Evolutionary conservation across 2,888 invertebrate genomes (phyloP).

Genomic region (Andrena marginata): DNA sequence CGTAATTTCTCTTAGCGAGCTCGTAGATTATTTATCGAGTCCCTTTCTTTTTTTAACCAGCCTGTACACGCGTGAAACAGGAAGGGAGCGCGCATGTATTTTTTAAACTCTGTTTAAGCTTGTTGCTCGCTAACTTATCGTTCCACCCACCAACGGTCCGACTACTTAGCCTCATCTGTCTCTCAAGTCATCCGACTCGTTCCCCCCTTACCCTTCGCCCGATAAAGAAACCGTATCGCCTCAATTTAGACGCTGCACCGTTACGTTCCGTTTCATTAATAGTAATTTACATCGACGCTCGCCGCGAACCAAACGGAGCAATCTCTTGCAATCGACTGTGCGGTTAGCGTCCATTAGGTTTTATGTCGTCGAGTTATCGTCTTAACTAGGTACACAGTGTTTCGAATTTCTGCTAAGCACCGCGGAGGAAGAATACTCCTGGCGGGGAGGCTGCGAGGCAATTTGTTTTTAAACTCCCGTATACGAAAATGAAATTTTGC

Average conservation of each 20-base stretch:
- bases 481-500: no score
- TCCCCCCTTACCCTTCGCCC: slow-evolving; percentile 1
- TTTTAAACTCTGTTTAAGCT: slow-evolving; percentile 42
- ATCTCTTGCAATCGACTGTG: neutral
- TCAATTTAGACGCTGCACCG: slow-evolving; percentile 53
- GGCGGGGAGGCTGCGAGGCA: no score
- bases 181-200: neutral
- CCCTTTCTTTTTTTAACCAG: neutral
- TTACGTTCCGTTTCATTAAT: slow-evolving; percentile 55
- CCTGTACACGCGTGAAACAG: slow-evolving; percentile 1
- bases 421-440: no score
- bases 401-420: no score
- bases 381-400: no score
- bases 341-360: neutral
- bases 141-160: slow-evolving; percentile 47
- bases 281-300: slow-evolving; percentile 51
- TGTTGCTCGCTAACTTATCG: slow-evolving; percentile 58
- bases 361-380: neutral
- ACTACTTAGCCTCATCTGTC: slow-evolving; percentile 44
- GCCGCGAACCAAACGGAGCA: slow-evolving; percentile 19
- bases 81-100: neutral
- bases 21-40: slow-evolving; percentile 10
- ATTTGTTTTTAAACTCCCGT: no score
- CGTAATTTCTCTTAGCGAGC: neutral
- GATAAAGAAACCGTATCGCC: slow-evolving; percentile 53